Base-by-base conservation (phyloP, 2,888 invertebrate species). In the Andrena dorsata region DNA sequence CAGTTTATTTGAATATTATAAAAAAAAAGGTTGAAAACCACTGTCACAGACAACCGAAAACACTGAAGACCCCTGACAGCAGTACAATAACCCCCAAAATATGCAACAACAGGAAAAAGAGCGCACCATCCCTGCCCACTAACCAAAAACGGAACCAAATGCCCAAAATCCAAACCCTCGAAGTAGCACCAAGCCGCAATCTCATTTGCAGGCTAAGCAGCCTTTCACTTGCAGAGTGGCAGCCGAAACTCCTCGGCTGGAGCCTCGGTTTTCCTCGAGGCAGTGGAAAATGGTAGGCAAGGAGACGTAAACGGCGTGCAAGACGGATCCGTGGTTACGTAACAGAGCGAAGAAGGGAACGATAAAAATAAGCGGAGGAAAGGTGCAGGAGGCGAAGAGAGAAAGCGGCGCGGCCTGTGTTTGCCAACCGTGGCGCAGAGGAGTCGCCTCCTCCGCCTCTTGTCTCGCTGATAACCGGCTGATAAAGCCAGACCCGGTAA, bases 401-500 rank as follows among this genome's bases (percentile, higher is more conserved):
- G 66, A 65, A 69, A 72, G 69, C 63, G 61, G 63, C 23, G 51
- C 58, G 47, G 30, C 58, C 16, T 28, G 66, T 83, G 78, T 83
- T 83, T 82, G 83, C 75, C 75, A 64, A 64, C 76, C 53, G 58
- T 58, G 71, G 63, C 49, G n/a, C 49, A 53, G 63, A 68, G 70
- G 68, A 78, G 76, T 80, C 79, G 81, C 76, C 83, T 83, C 83
- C 82, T 83, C 86, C 81, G 85, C 86, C 84, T 56, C 56, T 56
- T 85, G 85, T 82, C 84, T 84, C 85, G 83, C 74, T 85, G 90
- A 91, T 91, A 91, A 90, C 83, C 86, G 82, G n/a, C 76, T 88
- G 90, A 90, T 90, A 91, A 56, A 90, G 82, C 75, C 81, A 89
- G 84, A 74, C 86, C 82, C 77, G 84, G 83, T 86, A 88, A 90